phyloP scores from a whole-genome alignment of 2,113 vertebrate species.

The Seriola aureovittata region DNA sequence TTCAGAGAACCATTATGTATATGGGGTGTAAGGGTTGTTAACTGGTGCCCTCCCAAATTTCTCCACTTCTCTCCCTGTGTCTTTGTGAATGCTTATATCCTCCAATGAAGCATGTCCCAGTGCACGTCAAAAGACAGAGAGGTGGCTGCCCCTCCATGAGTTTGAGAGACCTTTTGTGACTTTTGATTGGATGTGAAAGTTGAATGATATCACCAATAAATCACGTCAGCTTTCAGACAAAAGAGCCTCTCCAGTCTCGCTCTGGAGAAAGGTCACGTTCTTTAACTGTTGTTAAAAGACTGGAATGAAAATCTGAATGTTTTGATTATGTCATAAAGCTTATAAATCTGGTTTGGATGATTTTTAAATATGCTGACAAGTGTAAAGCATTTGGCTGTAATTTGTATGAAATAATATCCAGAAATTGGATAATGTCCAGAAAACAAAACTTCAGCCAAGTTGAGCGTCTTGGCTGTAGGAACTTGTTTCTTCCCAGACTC shows the following conservation, averaged over 20 bases:
- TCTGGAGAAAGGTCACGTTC: conserved; percentile 25
- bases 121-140: conserved; percentile 14
- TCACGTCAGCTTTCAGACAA: conserved; percentile 69
- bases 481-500: conserved; percentile 21
- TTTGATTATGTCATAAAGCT: neutral
- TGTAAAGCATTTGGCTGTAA: neutral
- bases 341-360: neutral
- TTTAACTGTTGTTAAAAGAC: neutral
- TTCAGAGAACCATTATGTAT: neutral
- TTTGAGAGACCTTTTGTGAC: conserved; percentile 3
- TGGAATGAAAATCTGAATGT: neutral
- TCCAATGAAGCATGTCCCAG: conserved; percentile 4
- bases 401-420: neutral
- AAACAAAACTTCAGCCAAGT: neutral
- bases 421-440: neutral
- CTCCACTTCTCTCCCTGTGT: conserved; percentile 7
- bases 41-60: neutral
- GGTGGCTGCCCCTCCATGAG: conserved; percentile 1
- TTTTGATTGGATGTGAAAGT: conserved; percentile 63
- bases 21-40: neutral
- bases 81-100: conserved; percentile 13
- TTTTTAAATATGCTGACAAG: neutral
- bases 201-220: conserved; percentile 70
- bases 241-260: neutral
- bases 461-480: neutral